phyloP scores from a whole-genome alignment of 2,797 vertebrate species.

The Enteromius radiatus region DNA sequence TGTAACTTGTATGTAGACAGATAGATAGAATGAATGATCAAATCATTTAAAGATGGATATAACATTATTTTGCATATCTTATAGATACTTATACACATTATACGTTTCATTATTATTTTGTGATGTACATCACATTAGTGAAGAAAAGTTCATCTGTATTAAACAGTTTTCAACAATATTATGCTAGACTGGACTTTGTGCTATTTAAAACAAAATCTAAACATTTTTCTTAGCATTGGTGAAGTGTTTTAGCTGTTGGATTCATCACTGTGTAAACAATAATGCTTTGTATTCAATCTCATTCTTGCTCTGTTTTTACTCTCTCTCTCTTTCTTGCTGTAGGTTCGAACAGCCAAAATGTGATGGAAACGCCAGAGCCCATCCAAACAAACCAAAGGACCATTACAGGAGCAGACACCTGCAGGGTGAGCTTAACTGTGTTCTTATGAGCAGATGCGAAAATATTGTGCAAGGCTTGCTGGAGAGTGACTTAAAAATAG shows the following conservation, averaged over 20 bases:
- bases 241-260: slow-evolving; percentile 8
- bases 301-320: neutral
- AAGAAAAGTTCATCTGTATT: neutral
- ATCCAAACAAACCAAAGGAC: slow-evolving; percentile 89
- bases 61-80: neutral
- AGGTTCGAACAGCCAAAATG: slow-evolving; percentile 98
- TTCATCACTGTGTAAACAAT: neutral
- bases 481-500: neutral
- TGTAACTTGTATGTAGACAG: too few relatives aligned
- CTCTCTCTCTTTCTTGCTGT: slow-evolving; percentile 42
- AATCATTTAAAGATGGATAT: neutral
- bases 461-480: slow-evolving; percentile 26
- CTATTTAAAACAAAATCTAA: neutral
- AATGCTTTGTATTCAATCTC: slow-evolving; percentile 33
- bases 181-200: neutral
- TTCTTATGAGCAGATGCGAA: slow-evolving; percentile 35
- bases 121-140: neutral
- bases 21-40: neutral
- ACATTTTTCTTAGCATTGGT: neutral
- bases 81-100: neutral
- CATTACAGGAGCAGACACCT: slow-evolving; percentile 90
- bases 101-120: neutral
- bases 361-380: slow-evolving; percentile 89
- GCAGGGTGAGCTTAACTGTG: slow-evolving; percentile 82
- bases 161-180: neutral